These are phyloP conservation scores for Gouania willdenowi DNA, from an alignment of 2,797 vertebrate species.

Conservation along the genomic window DNA sequence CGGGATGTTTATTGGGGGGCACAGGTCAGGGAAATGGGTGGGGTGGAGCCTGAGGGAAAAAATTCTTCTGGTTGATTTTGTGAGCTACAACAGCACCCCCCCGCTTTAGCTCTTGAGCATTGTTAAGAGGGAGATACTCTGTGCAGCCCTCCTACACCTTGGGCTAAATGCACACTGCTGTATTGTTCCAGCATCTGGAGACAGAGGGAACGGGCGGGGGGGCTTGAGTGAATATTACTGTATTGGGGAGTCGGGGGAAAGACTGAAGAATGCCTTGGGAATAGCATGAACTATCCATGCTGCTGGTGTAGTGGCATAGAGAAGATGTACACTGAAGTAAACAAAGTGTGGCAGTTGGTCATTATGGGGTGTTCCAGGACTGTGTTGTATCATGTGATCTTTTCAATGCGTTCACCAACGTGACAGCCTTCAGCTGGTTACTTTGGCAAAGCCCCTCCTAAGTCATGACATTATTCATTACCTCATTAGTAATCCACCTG, in stretches of 20 bases:
- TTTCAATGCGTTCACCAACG: conserved; percentile 25
- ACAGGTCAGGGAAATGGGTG: conserved; percentile 57
- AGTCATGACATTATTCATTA: not conserved
- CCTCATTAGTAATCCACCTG: conserved; percentile 33
- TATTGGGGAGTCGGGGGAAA: conserved; percentile 24
- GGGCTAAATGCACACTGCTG: conserved; percentile 77
- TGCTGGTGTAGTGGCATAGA: conserved; percentile 38
- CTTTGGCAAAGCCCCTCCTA: conserved; percentile 19
- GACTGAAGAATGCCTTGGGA: conserved; percentile 57
- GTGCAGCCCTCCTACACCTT: conserved; percentile 80
- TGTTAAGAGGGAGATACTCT: conserved; percentile 72
- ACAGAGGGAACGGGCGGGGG: conserved; percentile 48
- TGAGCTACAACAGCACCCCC: conserved; percentile 38
- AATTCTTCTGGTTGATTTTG: conserved; percentile 63
- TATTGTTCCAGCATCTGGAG: conserved; percentile 78
- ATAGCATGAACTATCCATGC: conserved; percentile 64
- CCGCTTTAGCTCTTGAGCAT: conserved; percentile 64
- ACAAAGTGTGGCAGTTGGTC: conserved; percentile 54
- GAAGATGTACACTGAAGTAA: conserved; percentile 50
- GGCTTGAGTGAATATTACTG: conserved; percentile 32
- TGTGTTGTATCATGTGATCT: conserved; percentile 44
- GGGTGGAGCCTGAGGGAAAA: conserved; percentile 57
- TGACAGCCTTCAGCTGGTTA: conserved; percentile 28
- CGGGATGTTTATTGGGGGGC: conserved; percentile 66
- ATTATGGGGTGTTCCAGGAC: conserved; percentile 49